A percentile compares a stretch with the other conserved stretches of the same genome.
These are phyloP conservation scores for Ondatra zibethicus DNA, from an alignment of 2,113 vertebrate genomes.

Conservation along the genomic window DNA sequence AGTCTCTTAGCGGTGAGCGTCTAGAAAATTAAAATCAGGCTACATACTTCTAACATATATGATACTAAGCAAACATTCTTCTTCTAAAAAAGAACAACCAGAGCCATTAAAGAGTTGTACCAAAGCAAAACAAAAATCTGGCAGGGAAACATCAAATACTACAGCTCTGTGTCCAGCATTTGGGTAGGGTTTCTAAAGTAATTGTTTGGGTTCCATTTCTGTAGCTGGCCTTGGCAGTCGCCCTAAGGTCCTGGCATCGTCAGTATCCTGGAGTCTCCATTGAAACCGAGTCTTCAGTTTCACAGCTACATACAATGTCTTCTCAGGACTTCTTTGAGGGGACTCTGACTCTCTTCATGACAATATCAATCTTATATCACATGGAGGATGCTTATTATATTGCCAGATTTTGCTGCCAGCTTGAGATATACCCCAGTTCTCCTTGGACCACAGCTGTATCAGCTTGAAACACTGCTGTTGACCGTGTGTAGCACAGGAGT, in stretches of 20 bases:
- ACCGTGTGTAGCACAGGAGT: neutral
- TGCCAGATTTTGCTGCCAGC: neutral
- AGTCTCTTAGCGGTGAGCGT: neutral
- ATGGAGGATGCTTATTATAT: neutral
- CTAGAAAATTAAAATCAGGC: neutral
- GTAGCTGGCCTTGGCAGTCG: neutral
- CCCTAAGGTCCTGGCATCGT: neutral
- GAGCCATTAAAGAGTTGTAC: neutral
- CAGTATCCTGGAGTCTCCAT: neutral
- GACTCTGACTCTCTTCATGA: neutral
- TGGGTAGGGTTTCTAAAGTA: neutral
- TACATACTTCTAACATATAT: neutral
- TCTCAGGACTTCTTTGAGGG: neutral
- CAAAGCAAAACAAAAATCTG: neutral
- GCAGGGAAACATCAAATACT: neutral
- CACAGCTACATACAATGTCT: neutral
- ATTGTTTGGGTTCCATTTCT: neutral
- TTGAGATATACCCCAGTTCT: neutral
- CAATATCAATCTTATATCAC: neutral
- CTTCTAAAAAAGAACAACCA: neutral
- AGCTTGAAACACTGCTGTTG: neutral
- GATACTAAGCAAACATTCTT: neutral
- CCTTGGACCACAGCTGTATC: neutral
- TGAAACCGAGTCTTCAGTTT: neutral
- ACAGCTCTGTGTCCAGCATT: neutral